phyloP scores from a whole-genome alignment of 2,113 vertebrate genomes.

The Myiozetetes cayanensis region DNA sequence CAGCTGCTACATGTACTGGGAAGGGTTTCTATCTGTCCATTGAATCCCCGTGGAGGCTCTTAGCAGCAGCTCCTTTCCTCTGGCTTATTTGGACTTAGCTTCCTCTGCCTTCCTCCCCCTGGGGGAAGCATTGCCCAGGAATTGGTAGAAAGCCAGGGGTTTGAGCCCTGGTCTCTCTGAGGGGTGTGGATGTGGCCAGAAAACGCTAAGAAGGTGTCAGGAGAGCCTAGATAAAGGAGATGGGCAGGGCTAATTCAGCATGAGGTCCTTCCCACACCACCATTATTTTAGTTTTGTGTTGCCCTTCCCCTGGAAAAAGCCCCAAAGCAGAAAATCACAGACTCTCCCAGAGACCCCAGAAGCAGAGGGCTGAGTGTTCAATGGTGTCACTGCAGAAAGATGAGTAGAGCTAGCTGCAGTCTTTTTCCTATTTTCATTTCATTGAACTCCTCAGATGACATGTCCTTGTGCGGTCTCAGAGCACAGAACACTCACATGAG shows the following conservation, averaged over 20 bases:
- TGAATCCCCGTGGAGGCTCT: background rate
- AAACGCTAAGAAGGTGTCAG: background rate
- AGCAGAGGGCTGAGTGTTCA: background rate
- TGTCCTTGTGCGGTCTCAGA: background rate
- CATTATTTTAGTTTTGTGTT: background rate
- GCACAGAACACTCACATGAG: background rate
- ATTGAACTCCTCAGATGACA: background rate
- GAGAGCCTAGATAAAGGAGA: background rate
- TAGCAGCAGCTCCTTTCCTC: background rate
- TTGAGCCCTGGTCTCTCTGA: background rate
- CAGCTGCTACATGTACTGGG: rapidly evolving
- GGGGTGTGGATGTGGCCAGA: background rate
- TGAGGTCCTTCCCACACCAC: background rate
- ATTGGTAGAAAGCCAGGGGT: rapidly evolving
- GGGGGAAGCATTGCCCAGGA: background rate
- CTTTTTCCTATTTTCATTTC: background rate
- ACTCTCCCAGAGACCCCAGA: background rate
- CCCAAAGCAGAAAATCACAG: background rate
- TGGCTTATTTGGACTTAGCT: background rate
- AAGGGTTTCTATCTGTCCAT: background rate
- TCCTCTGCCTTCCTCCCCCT: background rate
- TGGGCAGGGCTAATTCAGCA: background rate
- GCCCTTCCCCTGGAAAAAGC: background rate
- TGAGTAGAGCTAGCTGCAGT: background rate
- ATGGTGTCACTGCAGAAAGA: background rate